Conservation (phyloP, 2,113 vertebrate species). For the Oxyruncus cristatus region DNA sequence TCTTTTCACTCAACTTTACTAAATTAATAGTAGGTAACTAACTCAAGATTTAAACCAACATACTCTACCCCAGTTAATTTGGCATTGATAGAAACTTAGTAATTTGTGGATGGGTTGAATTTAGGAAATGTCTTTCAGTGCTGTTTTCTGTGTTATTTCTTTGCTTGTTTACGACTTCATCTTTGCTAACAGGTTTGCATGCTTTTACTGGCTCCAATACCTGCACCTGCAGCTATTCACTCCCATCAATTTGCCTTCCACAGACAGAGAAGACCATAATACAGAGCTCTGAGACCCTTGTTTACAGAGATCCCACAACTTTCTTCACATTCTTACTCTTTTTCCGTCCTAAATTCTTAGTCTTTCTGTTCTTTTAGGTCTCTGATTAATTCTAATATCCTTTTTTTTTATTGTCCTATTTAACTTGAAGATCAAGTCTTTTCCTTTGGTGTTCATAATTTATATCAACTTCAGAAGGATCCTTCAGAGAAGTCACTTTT, state of each 20-base stretch:
- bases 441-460: background rate
- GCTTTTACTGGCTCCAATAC: background rate
- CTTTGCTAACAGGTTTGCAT: background rate
- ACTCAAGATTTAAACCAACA: background rate
- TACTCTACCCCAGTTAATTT: background rate
- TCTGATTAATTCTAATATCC: background rate
- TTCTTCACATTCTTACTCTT: background rate
- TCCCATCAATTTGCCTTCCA: background rate
- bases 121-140: background rate
- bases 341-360: background rate
- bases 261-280: background rate
- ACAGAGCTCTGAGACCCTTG: background rate
- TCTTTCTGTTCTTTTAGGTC: background rate
- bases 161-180: background rate
- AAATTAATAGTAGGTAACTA: background rate
- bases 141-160: background rate
- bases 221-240: background rate
- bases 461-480: background rate
- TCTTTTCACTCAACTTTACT: background rate
- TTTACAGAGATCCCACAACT: background rate
- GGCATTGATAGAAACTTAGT: background rate
- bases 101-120: background rate
- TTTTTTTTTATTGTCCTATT: background rate
- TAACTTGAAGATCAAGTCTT: background rate
- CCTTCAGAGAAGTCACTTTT: background rate